These are phyloP conservation scores for Cryptocephalus moraei DNA, from an alignment of 2,888 invertebrate species.

Conservation along the genomic window DNA sequence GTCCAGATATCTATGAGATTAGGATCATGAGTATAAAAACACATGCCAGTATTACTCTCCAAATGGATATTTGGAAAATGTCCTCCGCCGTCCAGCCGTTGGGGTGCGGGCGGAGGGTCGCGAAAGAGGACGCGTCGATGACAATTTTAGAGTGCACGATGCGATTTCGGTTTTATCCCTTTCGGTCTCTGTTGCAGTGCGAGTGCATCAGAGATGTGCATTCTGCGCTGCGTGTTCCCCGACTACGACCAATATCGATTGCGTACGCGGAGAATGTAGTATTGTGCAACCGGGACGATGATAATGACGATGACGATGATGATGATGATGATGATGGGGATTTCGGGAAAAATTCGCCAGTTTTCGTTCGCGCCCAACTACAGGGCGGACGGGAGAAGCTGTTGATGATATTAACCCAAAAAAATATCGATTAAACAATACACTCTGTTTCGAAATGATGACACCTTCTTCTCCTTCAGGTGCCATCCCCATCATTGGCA, in stretches of 20 bases:
- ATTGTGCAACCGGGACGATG: constrained; percentile 9
- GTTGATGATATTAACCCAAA: too few relatives aligned
- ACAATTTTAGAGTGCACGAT: constrained; percentile 4
- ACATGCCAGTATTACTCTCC: too few relatives aligned
- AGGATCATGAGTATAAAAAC: too few relatives aligned
- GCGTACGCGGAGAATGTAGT: constrained; percentile 17
- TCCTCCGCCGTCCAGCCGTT: constrained; percentile 4
- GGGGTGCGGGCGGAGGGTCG: constrained; percentile 4
- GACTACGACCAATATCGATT: constrained; percentile 23
- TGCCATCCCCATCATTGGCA: too few relatives aligned
- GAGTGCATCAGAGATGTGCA: constrained; percentile 17
- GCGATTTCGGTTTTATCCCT: constrained; percentile 18
- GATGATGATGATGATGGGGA: constrained; percentile 10
- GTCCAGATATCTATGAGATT: too few relatives aligned
- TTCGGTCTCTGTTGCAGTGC: constrained; percentile 12
- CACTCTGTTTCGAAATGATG: too few relatives aligned
- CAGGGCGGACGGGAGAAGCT: constrained; percentile 2
- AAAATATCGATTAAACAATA: too few relatives aligned
- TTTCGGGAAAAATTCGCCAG: constrained; percentile 13
- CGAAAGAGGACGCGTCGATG: constrained; percentile 3
- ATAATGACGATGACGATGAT: too few relatives aligned
- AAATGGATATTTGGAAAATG: too few relatives aligned
- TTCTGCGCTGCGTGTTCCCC: constrained; percentile 18
- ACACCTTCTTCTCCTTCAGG: too few relatives aligned
- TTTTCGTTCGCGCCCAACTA: constrained; percentile 11